Percentiles rank a stretch among this genome's conserved stretches.
phyloP scores from a whole-genome alignment of 2,888 invertebrate genomes.

The Drosophila kanekoi region DNA sequence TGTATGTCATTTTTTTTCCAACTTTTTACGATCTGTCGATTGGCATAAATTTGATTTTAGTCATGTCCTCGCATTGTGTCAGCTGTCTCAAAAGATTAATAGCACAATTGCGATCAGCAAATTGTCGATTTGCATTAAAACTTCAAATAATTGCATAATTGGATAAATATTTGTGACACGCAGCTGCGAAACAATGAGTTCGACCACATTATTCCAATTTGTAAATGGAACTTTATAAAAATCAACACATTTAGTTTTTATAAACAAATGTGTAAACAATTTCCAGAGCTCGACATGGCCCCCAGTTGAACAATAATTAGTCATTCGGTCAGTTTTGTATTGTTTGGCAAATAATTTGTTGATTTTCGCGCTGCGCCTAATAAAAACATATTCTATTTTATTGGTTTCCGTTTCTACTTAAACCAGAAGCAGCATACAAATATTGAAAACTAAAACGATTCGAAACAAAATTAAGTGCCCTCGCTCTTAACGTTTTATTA shows the following conservation, averaged over 20 bases:
- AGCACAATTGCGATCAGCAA: constrained; percentile 52
- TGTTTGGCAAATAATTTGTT: constrained; percentile 55
- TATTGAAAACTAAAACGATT: constrained; percentile 53
- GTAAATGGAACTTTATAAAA: constrained; percentile 65
- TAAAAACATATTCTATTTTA: constrained; percentile 72
- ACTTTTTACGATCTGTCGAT: constrained; percentile 26
- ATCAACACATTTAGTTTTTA: constrained; percentile 60
- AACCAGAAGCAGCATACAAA: constrained; percentile 47
- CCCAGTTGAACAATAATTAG: constrained; percentile 60
- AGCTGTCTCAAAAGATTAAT: constrained; percentile 71
- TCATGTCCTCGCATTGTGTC: constrained; percentile 62
- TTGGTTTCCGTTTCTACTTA: constrained; percentile 73
- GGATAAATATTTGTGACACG: constrained; percentile 74
- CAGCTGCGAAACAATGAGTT: constrained; percentile 56
- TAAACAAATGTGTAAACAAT: constrained; percentile 68
- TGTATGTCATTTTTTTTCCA: constrained; percentile 8
- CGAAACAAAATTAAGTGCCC: constrained; percentile 47
- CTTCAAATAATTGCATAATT: constrained; percentile 72
- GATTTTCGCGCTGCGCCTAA: constrained; percentile 42
- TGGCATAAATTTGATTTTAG: constrained; percentile 25
- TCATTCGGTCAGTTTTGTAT: constrained; percentile 48
- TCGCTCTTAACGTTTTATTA: constrained; percentile 34
- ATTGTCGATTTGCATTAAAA: constrained; percentile 73
- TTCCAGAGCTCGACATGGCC: constrained; percentile 31
- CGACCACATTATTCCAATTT: constrained; percentile 42